phyloP scores from a whole-genome alignment of 2,888 invertebrate genomes.

The Andrena chrysosceles region DNA sequence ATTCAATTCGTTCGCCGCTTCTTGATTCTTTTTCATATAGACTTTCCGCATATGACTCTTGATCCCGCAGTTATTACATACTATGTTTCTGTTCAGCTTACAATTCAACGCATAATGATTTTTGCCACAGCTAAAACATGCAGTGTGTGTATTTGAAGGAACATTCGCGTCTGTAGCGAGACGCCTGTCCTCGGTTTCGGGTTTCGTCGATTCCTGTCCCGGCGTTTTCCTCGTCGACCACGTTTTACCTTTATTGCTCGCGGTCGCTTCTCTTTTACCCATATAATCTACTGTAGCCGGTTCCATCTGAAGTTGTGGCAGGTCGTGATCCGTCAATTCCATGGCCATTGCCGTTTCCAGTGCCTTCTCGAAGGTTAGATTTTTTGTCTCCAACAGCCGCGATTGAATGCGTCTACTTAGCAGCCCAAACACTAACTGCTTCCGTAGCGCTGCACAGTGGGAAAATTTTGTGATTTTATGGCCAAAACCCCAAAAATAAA shows the following conservation, averaged over 20 bases:
- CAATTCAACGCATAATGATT: too few relatives aligned
- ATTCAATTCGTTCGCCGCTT: neutral
- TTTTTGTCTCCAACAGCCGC: neutral
- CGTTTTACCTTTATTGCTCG: neutral
- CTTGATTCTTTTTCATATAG: neutral
- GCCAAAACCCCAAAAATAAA: too few relatives aligned
- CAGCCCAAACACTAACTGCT: too few relatives aligned
- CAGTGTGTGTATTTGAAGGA: neutral
- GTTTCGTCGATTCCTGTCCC: neutral
- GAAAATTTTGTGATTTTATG: too few relatives aligned
- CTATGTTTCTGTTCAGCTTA: too few relatives aligned
- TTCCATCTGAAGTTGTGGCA: neutral
- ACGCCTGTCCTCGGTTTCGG: too few relatives aligned
- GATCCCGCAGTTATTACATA: too few relatives aligned
- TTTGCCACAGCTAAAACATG: neutral
- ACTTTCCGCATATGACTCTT: conserved; percentile 1
- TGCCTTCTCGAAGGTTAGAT: neutral
- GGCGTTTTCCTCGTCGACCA: neutral
- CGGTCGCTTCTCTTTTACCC: neutral
- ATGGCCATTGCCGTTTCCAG: neutral
- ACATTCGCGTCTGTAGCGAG: neutral
- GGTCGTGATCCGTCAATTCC: neutral
- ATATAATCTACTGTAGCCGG: neutral
- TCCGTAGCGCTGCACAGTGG: too few relatives aligned
- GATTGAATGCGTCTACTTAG: neutral